Conservation (phyloP, 2,888 invertebrate genomes). For the Idaea straminata region DNA sequence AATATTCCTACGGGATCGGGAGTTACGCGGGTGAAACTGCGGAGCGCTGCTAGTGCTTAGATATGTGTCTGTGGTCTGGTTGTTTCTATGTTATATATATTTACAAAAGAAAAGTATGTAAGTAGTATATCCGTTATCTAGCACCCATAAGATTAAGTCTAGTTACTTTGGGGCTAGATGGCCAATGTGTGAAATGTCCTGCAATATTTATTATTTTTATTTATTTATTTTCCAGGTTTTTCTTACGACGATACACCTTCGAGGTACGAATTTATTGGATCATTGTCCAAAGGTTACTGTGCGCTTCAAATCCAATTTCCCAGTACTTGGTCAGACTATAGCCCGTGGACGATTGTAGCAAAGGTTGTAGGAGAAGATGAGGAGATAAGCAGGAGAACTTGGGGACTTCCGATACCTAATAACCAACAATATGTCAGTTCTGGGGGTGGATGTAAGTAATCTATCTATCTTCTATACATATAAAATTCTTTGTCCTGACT, state of each 20-base stretch:
- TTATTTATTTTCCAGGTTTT: background rate
- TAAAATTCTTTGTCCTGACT: too few species aligned
- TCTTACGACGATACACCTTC: background rate
- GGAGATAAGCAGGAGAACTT: background rate
- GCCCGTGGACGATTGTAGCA: slow-evolving; percentile 24
- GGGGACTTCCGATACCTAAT: background rate
- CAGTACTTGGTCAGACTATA: background rate
- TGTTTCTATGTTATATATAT: too few species aligned
- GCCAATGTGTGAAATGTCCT: too few species aligned
- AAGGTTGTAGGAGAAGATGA: slow-evolving; percentile 7
- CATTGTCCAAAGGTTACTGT: background rate
- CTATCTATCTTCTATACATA: background rate
- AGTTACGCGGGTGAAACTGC: too few species aligned
- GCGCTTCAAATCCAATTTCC: background rate
- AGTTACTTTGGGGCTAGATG: too few species aligned
- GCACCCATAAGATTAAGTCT: too few species aligned
- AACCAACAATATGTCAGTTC: background rate
- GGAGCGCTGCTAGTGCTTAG: too few species aligned
- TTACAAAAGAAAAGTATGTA: too few species aligned
- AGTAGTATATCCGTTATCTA: too few species aligned
- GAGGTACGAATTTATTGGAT: background rate
- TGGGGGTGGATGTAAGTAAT: background rate
- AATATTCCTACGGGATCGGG: too few species aligned
- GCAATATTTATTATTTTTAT: background rate
- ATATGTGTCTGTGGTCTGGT: too few species aligned